Evolutionary conservation across 1,140 invertebrate genomes (phyloP).

Genomic region (Ylistrum balloti): DNA sequence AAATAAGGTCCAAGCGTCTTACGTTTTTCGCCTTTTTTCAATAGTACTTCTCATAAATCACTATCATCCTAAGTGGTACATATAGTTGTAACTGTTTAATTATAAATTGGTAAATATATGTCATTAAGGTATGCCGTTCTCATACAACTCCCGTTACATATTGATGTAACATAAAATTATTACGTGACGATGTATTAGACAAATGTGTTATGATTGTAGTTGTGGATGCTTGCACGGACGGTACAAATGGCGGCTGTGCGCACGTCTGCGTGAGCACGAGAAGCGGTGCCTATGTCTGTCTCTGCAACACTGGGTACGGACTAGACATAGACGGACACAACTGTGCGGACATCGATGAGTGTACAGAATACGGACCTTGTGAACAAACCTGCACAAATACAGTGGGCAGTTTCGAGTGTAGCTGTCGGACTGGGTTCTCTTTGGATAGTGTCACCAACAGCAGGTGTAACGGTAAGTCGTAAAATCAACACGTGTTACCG

Average conservation of each 20-base stretch:
- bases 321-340: not conserved
- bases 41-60: no score
- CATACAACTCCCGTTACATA: no score
- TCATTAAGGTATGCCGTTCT: no score
- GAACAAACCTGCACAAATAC: not conserved
- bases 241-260: not conserved
- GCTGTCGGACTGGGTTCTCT: not conserved
- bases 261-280: not conserved
- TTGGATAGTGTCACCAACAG: not conserved
- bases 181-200: no score
- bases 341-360: not conserved
- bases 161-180: no score
- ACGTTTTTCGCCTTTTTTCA: no score
- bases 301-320: not conserved
- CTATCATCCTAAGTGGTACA: no score
- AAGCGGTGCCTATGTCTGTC: not conserved
- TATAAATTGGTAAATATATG: no score
- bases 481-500: not conserved
- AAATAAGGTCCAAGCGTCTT: no score
- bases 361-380: not conserved
- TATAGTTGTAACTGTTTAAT: no score
- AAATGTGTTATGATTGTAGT: not conserved
- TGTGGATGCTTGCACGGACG: not conserved
- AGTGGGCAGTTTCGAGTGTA: not conserved
- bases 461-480: constrained; percentile 12